Percentiles rank a stretch among this genome's conserved stretches.
Conservation (phyloP, 2,797 vertebrate species). For the Alauda arvensis region DNA sequence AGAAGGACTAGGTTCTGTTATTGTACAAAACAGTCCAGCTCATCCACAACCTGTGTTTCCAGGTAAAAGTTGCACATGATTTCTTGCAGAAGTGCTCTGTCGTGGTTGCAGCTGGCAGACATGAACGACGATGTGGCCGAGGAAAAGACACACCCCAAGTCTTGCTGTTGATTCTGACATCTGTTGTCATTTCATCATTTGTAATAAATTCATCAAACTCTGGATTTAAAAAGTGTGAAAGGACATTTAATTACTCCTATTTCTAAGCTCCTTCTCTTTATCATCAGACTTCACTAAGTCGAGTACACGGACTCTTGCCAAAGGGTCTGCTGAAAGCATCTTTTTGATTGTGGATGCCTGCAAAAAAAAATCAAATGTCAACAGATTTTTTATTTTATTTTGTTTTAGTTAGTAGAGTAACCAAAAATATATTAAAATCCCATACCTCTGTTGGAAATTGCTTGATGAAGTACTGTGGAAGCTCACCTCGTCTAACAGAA, state of each 20-base stretch:
- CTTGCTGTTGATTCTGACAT: background rate
- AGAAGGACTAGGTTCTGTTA: background rate
- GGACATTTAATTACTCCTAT: background rate
- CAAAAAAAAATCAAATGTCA: constrained; percentile 35
- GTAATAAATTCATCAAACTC: background rate
- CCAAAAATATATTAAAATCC: background rate
- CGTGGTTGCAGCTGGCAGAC: background rate
- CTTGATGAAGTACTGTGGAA: background rate
- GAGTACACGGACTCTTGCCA: constrained; percentile 33
- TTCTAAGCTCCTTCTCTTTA: background rate
- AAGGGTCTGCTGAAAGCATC: constrained; percentile 38
- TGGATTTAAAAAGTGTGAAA: background rate
- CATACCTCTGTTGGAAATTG: constrained; percentile 54
- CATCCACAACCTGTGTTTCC: background rate
- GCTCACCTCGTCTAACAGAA: background rate
- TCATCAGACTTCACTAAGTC: background rate
- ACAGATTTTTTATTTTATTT: background rate
- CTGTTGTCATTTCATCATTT: background rate
- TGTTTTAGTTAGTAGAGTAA: background rate
- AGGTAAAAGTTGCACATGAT: background rate
- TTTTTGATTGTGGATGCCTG: constrained; percentile 51
- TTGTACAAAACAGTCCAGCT: background rate
- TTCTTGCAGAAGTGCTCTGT: background rate
- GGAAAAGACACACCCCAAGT: background rate
- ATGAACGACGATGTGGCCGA: background rate